These are phyloP conservation scores for Hylaea fasciaria DNA, from an alignment of 2,888 invertebrate species.

Conservation along the genomic window DNA sequence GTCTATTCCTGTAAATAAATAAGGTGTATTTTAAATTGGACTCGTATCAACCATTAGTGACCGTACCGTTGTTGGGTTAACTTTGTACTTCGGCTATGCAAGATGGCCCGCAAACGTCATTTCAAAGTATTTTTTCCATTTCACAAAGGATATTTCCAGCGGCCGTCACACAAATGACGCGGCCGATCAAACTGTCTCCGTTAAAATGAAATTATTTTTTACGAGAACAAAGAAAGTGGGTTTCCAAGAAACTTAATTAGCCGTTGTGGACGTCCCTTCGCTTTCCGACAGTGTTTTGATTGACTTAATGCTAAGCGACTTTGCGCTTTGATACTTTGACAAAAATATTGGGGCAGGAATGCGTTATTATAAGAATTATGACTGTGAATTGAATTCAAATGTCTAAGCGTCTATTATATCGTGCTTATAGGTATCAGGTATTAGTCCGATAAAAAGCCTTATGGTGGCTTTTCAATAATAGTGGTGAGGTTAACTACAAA, in stretches of 20 bases:
- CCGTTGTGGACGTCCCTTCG: slow-evolving; percentile 49
- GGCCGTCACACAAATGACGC: slow-evolving; percentile 39
- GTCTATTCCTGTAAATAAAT: too few relatives aligned
- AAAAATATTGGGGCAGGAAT: neutral
- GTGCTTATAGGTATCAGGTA: too few relatives aligned
- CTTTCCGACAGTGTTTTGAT: slow-evolving; percentile 47
- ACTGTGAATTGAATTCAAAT: neutral
- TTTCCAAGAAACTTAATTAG: slow-evolving; percentile 60
- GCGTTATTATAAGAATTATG: neutral
- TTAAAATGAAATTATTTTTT: slow-evolving; percentile 47
- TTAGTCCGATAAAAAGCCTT: too few relatives aligned
- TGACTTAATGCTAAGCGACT: slow-evolving; percentile 38
- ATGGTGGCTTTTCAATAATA: too few relatives aligned
- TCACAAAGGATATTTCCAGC: slow-evolving; percentile 23
- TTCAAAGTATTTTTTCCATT: slow-evolving; percentile 11
- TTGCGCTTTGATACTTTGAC: slow-evolving; percentile 19
- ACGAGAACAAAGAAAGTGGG: slow-evolving; percentile 56
- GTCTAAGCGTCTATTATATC: neutral
- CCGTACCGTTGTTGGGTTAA: too few relatives aligned
- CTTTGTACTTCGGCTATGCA: too few relatives aligned
- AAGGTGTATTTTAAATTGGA: too few relatives aligned
- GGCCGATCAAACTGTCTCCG: slow-evolving; percentile 48
- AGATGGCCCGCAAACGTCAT: neutral
- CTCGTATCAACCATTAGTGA: too few relatives aligned
- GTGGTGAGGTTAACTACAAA: too few relatives aligned